Evolutionary conservation across 2,888 invertebrate species (phyloP), one percentile per base, ranked within the genome.

Genomic region (Cephus sareptanus): DNA sequence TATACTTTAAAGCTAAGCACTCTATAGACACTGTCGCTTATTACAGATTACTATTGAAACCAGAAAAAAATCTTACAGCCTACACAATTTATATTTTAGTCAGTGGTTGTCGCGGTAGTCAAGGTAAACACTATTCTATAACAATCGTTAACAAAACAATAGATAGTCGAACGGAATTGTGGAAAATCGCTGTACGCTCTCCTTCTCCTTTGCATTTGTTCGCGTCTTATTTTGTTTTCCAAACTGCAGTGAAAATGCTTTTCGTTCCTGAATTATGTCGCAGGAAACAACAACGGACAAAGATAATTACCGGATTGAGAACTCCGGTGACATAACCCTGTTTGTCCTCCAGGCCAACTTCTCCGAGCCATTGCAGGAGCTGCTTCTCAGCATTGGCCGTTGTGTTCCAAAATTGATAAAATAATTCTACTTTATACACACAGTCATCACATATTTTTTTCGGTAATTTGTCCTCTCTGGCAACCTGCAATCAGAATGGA

Each of bases 391-490:
- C 93, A 90, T 94, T 95, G 13, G 94, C 93, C 76, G 94, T 94
- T 85, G 94, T 94, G 87, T 94, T 95, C 92, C 95, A 95, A 91
- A 95, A 95, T 90, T 95, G 94, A 90, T 95, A 95, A 85, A 94
- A 93, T 90, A 94, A 93, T 87, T 95, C 95, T 88, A 95, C 93
- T 93, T 95, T 95, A 89, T 94, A 94, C 90, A 94, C 94, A 90
- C 95, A 95, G 83, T 93, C 94, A 90, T 95, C 94, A 89, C 95
- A 95, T 85, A 95, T 94, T 90, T 94, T 95, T 91, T 95, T 95
- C 76, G 95, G 95, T 86, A 95, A 92, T 87, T 93, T 93, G 90
- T 95, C 95, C 85, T 95, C 94, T 88, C 93, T 93, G 81, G 93
- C 92, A 81, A 95, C 93, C 95, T 95, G 92, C 34, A 91, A 91